These are phyloP conservation scores for Phanerotoma sp. DNA, from an alignment of 2,888 invertebrate species.

Conservation along the genomic window DNA sequence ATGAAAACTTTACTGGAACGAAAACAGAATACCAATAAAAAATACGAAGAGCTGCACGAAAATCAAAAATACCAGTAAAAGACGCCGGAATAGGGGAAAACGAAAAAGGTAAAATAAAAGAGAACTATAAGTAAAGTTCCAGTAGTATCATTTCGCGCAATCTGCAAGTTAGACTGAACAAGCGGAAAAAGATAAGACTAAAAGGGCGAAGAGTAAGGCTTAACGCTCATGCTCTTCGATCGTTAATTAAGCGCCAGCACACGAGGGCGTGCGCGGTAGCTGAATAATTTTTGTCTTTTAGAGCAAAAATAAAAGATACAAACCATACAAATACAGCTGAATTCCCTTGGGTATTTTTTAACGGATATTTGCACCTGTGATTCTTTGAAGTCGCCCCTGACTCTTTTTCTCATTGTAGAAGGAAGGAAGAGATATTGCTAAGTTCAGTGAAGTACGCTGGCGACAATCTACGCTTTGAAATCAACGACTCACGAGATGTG, in stretches of 20 bases:
- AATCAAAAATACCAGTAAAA: too few species aligned
- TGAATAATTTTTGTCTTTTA: slow-evolving; percentile 12
- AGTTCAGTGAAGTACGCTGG: slow-evolving; percentile 23
- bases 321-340: too few species aligned
- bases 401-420: background rate
- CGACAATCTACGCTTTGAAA: slow-evolving; percentile 45
- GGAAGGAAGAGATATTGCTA: background rate
- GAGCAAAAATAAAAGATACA: slow-evolving; percentile 18
- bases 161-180: slow-evolving; percentile 38
- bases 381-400: slow-evolving; percentile 2
- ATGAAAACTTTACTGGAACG: too few species aligned
- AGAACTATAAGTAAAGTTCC: slow-evolving; percentile 21
- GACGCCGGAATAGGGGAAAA: slow-evolving; percentile 7
- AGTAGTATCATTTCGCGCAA: slow-evolving; percentile 49
- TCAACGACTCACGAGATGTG: slow-evolving; percentile 35
- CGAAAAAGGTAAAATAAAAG: slow-evolving; percentile 8
- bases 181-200: too few species aligned
- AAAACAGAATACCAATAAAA: too few species aligned
- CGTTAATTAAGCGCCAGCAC: slow-evolving; percentile 49
- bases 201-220: slow-evolving; percentile 41
- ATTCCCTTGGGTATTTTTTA: too few species aligned
- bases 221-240: slow-evolving; percentile 42
- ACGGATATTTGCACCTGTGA: slow-evolving; percentile 8
- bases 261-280: slow-evolving; percentile 23
- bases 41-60: too few species aligned